Percentiles rank a stretch among this genome's conserved stretches.
Conservation (phyloP, 2,888 invertebrate genomes). For the Aquatica leii region DNA sequence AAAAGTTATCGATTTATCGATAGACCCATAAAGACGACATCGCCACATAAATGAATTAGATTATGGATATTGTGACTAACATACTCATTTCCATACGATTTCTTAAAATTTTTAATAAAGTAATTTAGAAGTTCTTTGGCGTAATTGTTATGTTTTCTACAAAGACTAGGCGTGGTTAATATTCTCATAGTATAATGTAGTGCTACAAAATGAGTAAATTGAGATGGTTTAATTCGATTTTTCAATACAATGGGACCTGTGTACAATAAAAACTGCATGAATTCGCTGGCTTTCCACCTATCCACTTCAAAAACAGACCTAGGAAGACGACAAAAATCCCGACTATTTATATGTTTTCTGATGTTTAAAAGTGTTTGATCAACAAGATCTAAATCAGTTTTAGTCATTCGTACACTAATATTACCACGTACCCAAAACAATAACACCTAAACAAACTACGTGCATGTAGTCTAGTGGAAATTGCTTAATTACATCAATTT, state of each 20-base stretch:
- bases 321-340: constrained; percentile 1
- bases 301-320: too few relatives aligned
- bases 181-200: neutral
- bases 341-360: neutral
- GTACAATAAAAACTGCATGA: neutral
- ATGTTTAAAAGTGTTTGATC: neutral
- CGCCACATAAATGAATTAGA: constrained; percentile 7
- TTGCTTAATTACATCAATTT: neutral
- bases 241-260: neutral
- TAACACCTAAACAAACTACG: neutral
- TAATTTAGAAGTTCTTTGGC: neutral
- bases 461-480: constrained; percentile 11
- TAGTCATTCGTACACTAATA: neutral
- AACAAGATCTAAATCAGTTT: constrained; percentile 3
- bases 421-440: constrained; percentile 3
- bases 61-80: neutral
- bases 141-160: neutral
- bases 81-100: neutral
- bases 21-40: neutral
- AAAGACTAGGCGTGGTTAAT: neutral
- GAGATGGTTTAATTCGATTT: constrained; percentile 3
- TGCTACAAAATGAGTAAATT: neutral
- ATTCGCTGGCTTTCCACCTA: constrained; percentile 1
- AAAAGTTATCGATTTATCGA: constrained; percentile 3
- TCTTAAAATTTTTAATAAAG: constrained; percentile 3